Evolutionary conservation across 2,888 invertebrate genomes (phyloP), one percentile per base, ranked within the genome.

Genomic region (Parnassius mnemosyne): DNA sequence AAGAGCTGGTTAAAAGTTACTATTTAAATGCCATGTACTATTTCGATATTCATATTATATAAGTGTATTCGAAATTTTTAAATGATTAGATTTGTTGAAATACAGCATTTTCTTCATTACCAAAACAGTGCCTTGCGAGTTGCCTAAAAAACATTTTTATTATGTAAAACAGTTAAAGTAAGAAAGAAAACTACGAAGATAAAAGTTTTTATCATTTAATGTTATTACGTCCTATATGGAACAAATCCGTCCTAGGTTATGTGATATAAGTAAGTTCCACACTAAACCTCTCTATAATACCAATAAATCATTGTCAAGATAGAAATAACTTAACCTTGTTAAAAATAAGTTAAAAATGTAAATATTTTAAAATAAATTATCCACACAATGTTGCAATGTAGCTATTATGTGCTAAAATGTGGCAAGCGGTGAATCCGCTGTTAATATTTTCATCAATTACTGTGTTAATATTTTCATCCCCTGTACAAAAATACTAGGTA

Each of bases 211-310:
- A 49, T 16, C 13, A 49, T 10, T 13, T 49, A 49, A 16, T 49
- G 9, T n/a, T 49, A 13, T 49, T n/a, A 34, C 34, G 34, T 46
- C 12, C 13, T 10, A 49, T 53, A 57, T 58, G 58, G 52, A 53
- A 63, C 56, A 10, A 55, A 34, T 60, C 54, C 60, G 60, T 60
- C 60, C 60, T 60, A 55, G 54, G 52, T 12, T 55, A 54, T 60
- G 55, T 60, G 60, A 60, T 60, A 60, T 50, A 49, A n/a, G 13
- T 13, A 9, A 1, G n/a, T 46, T n/a, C 46, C 11, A 46, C n/a
- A n/a, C n/a, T 34, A 52, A 13, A 20, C 43, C 3, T 55, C 10
- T 43, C 44, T 20, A 20, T 20, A 20, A 54, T 9, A 11, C 10
- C 42, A 41, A 13, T 10, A 25, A 25, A 25, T 25, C 25, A 25